Evolutionary conservation across 92 coral and sea anemone species (phyloP).

Genomic region (Pocillopora meandrina): DNA sequence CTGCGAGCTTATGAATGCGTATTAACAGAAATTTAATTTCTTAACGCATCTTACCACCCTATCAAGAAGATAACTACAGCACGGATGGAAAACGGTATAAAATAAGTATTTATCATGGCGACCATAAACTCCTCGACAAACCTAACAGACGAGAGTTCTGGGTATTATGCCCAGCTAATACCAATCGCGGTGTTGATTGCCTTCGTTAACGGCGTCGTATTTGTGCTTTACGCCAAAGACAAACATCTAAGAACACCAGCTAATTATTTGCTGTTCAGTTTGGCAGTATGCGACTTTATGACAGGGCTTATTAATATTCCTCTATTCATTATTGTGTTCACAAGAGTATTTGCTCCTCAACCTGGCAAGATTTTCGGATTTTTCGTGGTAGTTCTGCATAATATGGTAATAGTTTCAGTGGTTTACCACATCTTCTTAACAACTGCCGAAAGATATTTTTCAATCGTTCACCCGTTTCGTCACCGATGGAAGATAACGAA

Average conservation of each 20-base stretch:
- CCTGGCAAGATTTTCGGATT: background rate
- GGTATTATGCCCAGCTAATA: background rate
- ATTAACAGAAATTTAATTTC: no score
- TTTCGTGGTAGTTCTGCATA: constrained; percentile 14
- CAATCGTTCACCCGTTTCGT: constrained; percentile 14
- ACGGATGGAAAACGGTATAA: no score
- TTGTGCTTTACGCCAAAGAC: constrained; percentile 17
- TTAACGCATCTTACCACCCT: no score
- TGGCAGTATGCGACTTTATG: constrained; percentile 27
- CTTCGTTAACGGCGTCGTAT: constrained; percentile 13
- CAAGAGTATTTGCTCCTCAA: background rate
- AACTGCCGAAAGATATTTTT: constrained; percentile 18
- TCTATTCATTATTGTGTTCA: background rate
- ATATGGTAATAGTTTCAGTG: constrained; percentile 3
- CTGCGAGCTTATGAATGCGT: no score
- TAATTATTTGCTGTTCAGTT: constrained; percentile 16
- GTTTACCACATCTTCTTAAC: constrained; percentile 13
- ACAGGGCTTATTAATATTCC: constrained; percentile 27
- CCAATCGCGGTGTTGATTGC: constrained; percentile 6
- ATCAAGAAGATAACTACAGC: no score
- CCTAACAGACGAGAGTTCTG: background rate
- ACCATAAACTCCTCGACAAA: background rate
- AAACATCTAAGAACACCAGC: constrained; percentile 23
- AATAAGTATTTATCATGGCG: background rate
- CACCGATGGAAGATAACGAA: constrained; percentile 25